Evolutionary conservation across 2,888 invertebrate species (phyloP).

Genomic region (Slavum lentiscoides): DNA sequence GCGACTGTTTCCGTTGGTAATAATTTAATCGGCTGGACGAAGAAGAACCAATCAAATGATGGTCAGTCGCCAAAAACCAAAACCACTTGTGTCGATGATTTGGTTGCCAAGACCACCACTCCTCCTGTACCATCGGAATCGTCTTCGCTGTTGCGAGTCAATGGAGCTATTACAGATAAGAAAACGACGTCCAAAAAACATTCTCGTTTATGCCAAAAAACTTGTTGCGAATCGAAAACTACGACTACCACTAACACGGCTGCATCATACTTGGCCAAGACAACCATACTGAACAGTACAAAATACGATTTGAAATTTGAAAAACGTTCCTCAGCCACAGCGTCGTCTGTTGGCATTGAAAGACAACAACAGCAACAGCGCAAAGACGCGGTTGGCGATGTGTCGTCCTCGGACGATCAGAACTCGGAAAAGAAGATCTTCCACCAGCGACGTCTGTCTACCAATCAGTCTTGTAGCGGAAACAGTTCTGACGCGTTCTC

Average conservation of each 20-base stretch:
- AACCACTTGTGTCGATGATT: neutral
- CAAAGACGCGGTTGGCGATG: slow-evolving; percentile 8
- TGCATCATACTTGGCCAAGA: slow-evolving; percentile 60
- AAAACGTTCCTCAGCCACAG: slow-evolving; percentile 3
- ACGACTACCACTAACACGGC: slow-evolving; percentile 56
- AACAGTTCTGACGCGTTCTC: slow-evolving; percentile 64
- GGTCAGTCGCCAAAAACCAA: neutral
- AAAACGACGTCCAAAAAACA: neutral
- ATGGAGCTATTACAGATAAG: neutral
- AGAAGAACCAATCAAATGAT: slow-evolving; percentile 5
- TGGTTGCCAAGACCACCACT: neutral
- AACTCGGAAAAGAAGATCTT: slow-evolving; percentile 57
- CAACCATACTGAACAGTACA: slow-evolving; percentile 59
- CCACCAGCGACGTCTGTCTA: slow-evolving; percentile 61
- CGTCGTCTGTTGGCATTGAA: neutral
- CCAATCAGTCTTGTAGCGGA: slow-evolving; percentile 56
- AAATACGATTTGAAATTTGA: slow-evolving; percentile 48
- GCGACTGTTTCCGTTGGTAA: neutral
- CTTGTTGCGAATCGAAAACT: slow-evolving; percentile 9
- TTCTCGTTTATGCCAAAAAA: slow-evolving; percentile 8
- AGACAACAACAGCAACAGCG: slow-evolving; percentile 15
- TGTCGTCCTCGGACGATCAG: slow-evolving; percentile 21
- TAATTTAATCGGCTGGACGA: slow-evolving; percentile 23
- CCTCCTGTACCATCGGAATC: no score
- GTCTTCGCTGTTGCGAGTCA: neutral